Conservation (phyloP, 2,888 invertebrate species). For the Bursaphelenchus okinawaensis region DNA sequence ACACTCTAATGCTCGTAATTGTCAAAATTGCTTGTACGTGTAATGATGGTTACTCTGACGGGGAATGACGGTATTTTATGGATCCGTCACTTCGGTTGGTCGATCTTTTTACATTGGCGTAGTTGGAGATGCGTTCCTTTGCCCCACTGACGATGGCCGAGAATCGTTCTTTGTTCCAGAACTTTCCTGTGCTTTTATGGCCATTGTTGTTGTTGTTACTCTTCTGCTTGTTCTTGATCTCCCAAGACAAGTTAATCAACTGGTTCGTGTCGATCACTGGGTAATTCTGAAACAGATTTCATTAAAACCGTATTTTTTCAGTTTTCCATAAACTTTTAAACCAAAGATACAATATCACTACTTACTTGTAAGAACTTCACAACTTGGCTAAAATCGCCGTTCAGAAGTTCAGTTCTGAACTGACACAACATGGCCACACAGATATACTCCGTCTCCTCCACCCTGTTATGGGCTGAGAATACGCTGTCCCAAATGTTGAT, state of each 20-base stretch:
- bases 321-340: too few species aligned
- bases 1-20: too few species aligned
- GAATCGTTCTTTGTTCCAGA: constrained; percentile 17
- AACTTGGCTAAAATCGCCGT: constrained; percentile 84
- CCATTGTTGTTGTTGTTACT: constrained; percentile 6
- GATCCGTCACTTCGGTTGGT: constrained; percentile 10
- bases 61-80: constrained; percentile 6
- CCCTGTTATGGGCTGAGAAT: constrained; percentile 81
- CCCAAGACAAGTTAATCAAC: constrained; percentile 37
- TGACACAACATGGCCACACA: constrained; percentile 97
- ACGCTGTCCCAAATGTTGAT: constrained; percentile 94
- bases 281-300: constrained; percentile 36
- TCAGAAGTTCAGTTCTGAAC: constrained; percentile 77
- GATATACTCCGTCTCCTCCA: constrained; percentile 81
- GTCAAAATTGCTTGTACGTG: too few species aligned
- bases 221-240: constrained; percentile 15
- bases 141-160: constrained; percentile 19
- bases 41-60: too few species aligned
- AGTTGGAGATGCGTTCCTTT: constrained; percentile 20
- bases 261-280: constrained; percentile 41
- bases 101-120: neutral
- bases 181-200: constrained; percentile 6
- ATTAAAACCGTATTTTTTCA: neutral
- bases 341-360: neutral
- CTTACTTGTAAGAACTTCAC: constrained; percentile 80